Evolutionary conservation across 2,888 invertebrate genomes (phyloP), one percentile per base, ranked within the genome.

Genomic region (Bimastos eiseni): DNA sequence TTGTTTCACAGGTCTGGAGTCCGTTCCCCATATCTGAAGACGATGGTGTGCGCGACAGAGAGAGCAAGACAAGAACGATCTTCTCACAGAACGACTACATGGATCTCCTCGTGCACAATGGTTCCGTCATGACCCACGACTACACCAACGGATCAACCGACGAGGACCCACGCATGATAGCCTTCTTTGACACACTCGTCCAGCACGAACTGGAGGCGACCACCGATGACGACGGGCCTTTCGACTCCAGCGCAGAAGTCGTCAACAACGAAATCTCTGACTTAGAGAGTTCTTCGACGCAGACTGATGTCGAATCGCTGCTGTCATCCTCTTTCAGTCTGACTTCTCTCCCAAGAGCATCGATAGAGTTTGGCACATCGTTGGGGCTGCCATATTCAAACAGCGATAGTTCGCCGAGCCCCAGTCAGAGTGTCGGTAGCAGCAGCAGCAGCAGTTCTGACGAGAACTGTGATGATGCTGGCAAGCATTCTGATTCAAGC

Each of bases 121-220:
- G 97, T 33, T 97, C 97, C 94, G 96, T 97, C 88, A 94, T 94
- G 94, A 93, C 97, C 0, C 98, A 98, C 95, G 98, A 98, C 95
- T 98, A 98, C 94, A 97, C 97, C 93, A 97, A 97, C 93, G 97
- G 97, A 93, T 98, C 97, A 5, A 91, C 90, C 19, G 96, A 97
- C 90, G 98, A 98, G 95, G 98, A 98, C 95, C 97, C 97, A 0
- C 96, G 98, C 90, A 98, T 98, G 98, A 97, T 98, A 97, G 98
- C 98, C 49, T 98, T 98, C 96, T 98, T 98, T 94, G 98, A 98
- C 95, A 97, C 98, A 24, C 95, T 98, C 37, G 97, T 98, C 44
- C 98, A 98, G 94, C 96, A 98, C 86, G 98, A 98, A 95, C 96
- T 98, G 92, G 98, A 98, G 95, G 93, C 93, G 92, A 94, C 93